Evolutionary conservation across 2,888 invertebrate genomes (phyloP).

Genomic region (Metopia argyrocephala): DNA sequence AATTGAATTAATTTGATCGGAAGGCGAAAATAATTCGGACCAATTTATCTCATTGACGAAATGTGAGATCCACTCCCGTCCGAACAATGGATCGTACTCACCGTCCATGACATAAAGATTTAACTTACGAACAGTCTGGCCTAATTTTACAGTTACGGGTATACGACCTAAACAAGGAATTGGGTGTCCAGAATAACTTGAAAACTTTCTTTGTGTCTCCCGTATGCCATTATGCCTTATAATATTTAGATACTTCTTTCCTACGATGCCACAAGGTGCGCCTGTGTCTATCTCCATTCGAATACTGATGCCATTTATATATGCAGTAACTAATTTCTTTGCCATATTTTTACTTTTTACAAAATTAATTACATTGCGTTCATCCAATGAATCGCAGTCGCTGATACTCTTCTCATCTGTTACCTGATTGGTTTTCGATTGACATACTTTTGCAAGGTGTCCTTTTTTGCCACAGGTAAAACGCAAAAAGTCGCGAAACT

Average conservation of each 20-base stretch:
- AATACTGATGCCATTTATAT: conserved; percentile 39
- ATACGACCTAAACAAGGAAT: conserved; percentile 12
- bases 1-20: background rate
- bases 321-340: conserved; percentile 3
- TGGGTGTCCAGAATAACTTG: conserved; percentile 8
- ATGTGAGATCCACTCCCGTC: conserved; percentile 7
- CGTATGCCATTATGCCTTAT: conserved; percentile 14
- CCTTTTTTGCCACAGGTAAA: background rate
- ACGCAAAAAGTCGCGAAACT: too few relatives aligned
- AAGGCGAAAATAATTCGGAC: background rate
- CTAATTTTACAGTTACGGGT: background rate
- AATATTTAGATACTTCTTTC: background rate
- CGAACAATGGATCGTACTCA: background rate
- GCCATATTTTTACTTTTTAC: background rate
- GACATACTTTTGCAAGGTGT: conserved; percentile 3
- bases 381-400: conserved; percentile 2
- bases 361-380: background rate
- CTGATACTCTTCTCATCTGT: background rate
- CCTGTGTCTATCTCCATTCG: too few relatives aligned
- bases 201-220: conserved; percentile 2
- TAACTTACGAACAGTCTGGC: background rate
- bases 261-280: conserved; percentile 3
- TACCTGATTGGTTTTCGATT: background rate
- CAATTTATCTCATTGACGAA: conserved; percentile 15
- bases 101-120: conserved; percentile 22